Percentiles rank a stretch among this genome's conserved stretches.
Conservation (phyloP, 2,888 invertebrate genomes). For the Thysanoteuthis rhombus region DNA sequence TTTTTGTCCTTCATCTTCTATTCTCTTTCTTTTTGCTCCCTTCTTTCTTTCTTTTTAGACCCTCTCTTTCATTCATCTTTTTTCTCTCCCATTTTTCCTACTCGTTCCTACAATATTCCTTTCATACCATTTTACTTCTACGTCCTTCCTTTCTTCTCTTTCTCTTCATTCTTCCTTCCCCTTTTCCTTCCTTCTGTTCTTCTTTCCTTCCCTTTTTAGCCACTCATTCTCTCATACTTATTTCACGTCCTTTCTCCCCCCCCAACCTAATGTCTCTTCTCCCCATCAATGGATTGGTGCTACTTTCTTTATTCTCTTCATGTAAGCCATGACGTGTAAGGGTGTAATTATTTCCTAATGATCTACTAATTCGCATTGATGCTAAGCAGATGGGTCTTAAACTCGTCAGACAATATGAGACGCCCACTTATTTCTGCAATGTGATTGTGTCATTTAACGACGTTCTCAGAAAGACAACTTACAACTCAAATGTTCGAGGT, state of each 20-base stretch:
- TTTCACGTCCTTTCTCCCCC: not conserved
- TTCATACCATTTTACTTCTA: not conserved
- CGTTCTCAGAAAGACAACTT: not conserved
- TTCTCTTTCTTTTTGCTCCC: not conserved
- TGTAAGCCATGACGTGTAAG: not conserved
- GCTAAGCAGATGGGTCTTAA: not conserved
- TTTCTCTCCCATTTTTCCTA: not conserved
- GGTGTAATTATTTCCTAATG: not conserved
- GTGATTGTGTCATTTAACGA: not conserved
- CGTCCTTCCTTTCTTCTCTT: not conserved
- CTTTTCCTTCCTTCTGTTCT: not conserved
- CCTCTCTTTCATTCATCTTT: not conserved
- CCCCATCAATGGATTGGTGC: too few relatives aligned
- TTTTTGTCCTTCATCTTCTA: not conserved
- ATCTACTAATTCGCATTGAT: not conserved
- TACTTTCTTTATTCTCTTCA: too few relatives aligned
- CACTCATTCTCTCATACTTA: not conserved
- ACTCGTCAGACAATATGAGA: not conserved
- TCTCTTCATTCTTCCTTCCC: not conserved
- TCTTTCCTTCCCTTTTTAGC: not conserved
- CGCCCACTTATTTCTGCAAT: not conserved
- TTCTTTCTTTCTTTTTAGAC: not conserved
- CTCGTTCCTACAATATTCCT: not conserved
- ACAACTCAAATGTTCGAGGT: too few relatives aligned
- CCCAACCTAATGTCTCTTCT: too few relatives aligned